phyloP scores from a whole-genome alignment of 2,113 vertebrate species.

The Cervus canadensis region DNA sequence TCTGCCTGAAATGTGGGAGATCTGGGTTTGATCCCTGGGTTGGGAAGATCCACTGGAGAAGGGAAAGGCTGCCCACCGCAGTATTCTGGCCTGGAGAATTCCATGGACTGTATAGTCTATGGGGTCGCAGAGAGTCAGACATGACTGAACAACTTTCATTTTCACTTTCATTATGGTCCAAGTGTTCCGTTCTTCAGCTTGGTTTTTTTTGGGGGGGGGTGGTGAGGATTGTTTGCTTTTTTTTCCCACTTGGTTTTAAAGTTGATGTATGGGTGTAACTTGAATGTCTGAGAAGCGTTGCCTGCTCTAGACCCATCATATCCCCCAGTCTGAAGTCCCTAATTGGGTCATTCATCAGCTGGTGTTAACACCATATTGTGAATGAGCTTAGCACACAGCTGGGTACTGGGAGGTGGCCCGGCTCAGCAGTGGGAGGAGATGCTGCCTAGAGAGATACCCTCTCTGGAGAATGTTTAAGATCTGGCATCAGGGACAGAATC shows the following conservation, averaged over 20 bases:
- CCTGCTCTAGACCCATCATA: background rate
- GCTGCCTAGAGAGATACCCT: background rate
- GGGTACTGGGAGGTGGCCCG: background rate
- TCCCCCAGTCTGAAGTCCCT: background rate
- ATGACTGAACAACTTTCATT: background rate
- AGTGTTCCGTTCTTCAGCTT: background rate
- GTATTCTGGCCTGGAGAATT: background rate
- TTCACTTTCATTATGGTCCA: background rate
- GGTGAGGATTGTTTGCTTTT: background rate
- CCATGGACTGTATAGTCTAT: background rate
- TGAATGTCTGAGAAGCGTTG: background rate
- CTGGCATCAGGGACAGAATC: background rate
- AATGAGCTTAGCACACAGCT: background rate
- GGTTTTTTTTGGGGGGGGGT: background rate
- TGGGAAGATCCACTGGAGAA: background rate
- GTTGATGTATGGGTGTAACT: background rate
- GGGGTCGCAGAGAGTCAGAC: fast-evolving
- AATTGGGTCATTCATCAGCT: background rate
- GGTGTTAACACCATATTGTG: background rate
- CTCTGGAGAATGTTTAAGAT: background rate
- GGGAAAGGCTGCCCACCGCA: background rate
- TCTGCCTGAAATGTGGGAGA: background rate
- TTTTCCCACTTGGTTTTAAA: background rate
- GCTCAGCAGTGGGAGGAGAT: background rate
- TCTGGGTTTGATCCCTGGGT: background rate